Evolutionary conservation across 2,888 invertebrate species (phyloP), one percentile per base, ranked within the genome.

Genomic region (Polydrusus pterygomalis): DNA sequence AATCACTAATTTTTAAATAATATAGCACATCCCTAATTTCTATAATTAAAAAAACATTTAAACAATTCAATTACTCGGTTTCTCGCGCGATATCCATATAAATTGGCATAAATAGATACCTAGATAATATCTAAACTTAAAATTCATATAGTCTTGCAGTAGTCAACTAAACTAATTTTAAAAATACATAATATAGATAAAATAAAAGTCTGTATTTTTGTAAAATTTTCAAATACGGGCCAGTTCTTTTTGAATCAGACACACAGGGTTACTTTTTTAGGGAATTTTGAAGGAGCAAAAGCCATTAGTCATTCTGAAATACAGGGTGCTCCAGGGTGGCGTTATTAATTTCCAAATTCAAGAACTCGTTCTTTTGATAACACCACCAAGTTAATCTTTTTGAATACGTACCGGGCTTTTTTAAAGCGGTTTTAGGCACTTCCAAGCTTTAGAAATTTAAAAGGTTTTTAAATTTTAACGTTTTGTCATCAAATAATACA

Each of bases 111-210:
- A 43, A 43, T 13, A 43, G 49, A 51, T 51, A 17, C 10, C 7
- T 51, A 25, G 25, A 3, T n/a, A n/a, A 51, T 10, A 51, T 20
- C 51, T 51, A 51, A 17, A 64, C 20, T 25, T 25, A 64, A 45
- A n/a, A 13, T 43, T n/a, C 49, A 11, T n/a, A 34, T 38, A 13
- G 51, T 18, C 54, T 68, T 68, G 68, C 56, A 75, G 75, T 63
- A 75, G 75, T 68, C n/a, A 13, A 43, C 43, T 43, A 43, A 75
- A 68, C 67, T 47, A 62, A 60, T 9, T 30, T 30, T 45, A 51
- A 71, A 75, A 54, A 17, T 34, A 67, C 30, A 34, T 15, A 34
- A 15, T 58, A 54, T 38, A 38, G 18, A 60, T 60, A 60, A 60
- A 38, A 60, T 38, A 60, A 60, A 60, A 17, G 17, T 60, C 11